Evolutionary conservation across 2,797 vertebrate genomes (phyloP).

Genomic region (Anas bahamensis): DNA sequence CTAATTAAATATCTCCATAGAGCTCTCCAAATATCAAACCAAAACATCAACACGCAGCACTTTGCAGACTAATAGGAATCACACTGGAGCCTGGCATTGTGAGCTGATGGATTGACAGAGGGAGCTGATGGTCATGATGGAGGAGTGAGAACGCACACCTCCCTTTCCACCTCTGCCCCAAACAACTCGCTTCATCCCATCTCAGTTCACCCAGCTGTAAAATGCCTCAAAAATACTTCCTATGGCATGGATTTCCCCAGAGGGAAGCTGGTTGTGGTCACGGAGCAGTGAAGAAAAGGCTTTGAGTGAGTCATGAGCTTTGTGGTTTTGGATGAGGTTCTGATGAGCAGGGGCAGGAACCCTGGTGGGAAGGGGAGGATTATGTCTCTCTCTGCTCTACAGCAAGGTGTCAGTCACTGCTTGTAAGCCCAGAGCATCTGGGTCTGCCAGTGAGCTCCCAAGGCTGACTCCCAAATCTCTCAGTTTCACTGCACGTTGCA

Average conservation of each 20-base stretch:
- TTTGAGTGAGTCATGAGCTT: background rate
- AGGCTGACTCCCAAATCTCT: background rate
- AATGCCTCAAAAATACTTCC: background rate
- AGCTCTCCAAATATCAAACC: slow-evolving; percentile 35
- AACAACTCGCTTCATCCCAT: background rate
- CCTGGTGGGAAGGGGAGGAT: background rate
- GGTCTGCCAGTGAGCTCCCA: background rate
- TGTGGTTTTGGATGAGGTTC: background rate
- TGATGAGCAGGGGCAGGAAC: accelerated
- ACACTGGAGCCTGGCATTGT: background rate
- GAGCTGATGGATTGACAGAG: background rate
- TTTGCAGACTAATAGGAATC: background rate
- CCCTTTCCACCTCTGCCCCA: background rate
- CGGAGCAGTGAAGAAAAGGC: accelerated
- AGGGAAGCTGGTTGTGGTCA: background rate
- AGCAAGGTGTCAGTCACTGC: background rate
- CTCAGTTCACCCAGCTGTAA: background rate
- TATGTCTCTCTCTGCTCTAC: background rate
- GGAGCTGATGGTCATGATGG: background rate
- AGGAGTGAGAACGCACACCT: background rate
- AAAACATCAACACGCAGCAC: slow-evolving; percentile 34
- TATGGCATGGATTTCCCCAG: background rate
- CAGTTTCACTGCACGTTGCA: background rate
- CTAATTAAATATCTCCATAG: slow-evolving; percentile 40
- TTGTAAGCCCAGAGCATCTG: background rate